These are phyloP conservation scores for Amblyjoppa fuscipennis DNA, from an alignment of 2,888 invertebrate species.

Conservation along the genomic window DNA sequence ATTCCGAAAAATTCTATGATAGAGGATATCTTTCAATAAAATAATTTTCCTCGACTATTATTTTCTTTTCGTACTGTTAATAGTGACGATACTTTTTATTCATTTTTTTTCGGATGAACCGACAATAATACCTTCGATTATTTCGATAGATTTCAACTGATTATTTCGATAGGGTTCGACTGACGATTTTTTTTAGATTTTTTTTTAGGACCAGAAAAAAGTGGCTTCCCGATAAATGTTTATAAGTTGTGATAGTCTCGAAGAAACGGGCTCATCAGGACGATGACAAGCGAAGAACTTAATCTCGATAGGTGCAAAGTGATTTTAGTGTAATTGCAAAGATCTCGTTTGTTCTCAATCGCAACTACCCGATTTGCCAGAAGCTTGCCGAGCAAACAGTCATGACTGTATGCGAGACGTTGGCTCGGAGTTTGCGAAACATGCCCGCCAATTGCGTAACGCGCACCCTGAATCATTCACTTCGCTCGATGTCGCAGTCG, in stretches of 20 bases:
- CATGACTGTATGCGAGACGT: constrained; percentile 57
- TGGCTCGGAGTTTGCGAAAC: constrained; percentile 54
- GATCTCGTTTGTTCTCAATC: constrained; percentile 35
- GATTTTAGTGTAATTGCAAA: neutral
- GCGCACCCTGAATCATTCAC: constrained; percentile 36
- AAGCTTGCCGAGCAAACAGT: constrained; percentile 61
- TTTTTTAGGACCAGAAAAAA: too few relatives aligned
- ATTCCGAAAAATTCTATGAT: neutral
- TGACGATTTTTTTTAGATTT: too few relatives aligned
- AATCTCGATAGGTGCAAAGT: neutral
- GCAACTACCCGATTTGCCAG: constrained; percentile 47
- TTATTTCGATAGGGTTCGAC: too few relatives aligned
- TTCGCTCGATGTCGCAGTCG: constrained; percentile 26
- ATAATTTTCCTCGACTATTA: too few relatives aligned
- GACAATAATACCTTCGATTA: neutral
- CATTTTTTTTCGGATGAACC: too few relatives aligned
- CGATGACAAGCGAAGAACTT: too few relatives aligned
- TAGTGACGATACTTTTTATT: too few relatives aligned
- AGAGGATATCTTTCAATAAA: neutral
- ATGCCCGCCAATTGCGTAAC: constrained; percentile 14
- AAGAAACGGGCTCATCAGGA: too few relatives aligned
- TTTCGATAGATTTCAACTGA: too few relatives aligned
- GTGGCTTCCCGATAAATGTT: too few relatives aligned
- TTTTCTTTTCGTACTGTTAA: too few relatives aligned
- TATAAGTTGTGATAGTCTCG: too few relatives aligned